A percentile compares a stretch with the other conserved stretches of the same genome.
These are phyloP conservation scores for Hedychridium roseum DNA, from an alignment of 2,888 invertebrate species.

Conservation along the genomic window DNA sequence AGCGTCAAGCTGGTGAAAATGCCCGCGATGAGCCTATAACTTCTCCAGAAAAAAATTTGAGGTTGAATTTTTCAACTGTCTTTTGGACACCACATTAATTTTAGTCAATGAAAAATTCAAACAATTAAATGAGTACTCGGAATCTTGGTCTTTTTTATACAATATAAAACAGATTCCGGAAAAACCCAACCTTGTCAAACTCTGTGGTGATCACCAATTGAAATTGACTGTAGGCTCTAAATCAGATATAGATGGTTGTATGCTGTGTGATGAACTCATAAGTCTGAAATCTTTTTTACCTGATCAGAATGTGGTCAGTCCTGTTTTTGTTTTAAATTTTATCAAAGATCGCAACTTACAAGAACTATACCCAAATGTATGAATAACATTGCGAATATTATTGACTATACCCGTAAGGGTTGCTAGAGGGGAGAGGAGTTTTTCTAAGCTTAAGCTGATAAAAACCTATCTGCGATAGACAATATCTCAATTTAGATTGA, in stretches of 20 bases:
- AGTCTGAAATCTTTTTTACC: constrained; percentile 1
- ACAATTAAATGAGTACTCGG: constrained; percentile 20
- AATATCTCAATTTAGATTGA: constrained; percentile 17
- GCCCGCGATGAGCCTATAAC: too few relatives aligned
- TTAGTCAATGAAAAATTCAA: constrained; percentile 29
- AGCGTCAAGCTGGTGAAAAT: constrained; percentile 6
- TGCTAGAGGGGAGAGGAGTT: constrained; percentile 24
- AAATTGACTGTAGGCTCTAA: constrained; percentile 21
- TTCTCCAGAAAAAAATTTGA: constrained; percentile 16
- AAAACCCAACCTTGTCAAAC: constrained; percentile 13
- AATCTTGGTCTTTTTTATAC: constrained; percentile 26
- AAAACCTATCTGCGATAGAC: constrained; percentile 23
- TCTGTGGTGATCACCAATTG: constrained; percentile 20
- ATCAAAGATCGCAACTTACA: background rate
- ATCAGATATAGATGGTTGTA: constrained; percentile 22
- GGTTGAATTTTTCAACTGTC: constrained; percentile 17
- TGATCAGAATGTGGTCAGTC: background rate
- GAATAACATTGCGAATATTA: constrained; percentile 17
- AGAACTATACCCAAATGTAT: constrained; percentile 15
- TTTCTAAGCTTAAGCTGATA: constrained; percentile 23
- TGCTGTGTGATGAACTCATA: constrained; percentile 7
- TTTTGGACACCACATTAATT: constrained; percentile 18
- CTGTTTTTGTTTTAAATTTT: background rate
- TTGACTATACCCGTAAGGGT: constrained; percentile 20
- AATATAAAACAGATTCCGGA: constrained; percentile 21